Base-by-base conservation (phyloP, 37 sponge, comb jelly and placozoan genomes). In the Aphrocallistes beatrix region DNA sequence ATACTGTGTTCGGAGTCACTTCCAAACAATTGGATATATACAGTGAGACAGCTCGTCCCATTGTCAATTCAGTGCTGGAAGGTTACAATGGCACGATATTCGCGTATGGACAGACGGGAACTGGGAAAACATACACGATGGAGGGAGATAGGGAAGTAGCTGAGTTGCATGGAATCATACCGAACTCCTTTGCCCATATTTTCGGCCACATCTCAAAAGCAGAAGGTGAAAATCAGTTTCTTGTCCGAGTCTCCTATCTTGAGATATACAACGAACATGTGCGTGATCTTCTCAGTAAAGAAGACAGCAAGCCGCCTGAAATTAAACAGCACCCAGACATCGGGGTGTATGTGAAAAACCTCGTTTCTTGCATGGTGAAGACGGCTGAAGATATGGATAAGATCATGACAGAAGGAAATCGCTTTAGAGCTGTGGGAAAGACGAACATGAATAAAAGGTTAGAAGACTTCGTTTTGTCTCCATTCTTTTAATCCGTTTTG, bases 191-290 rank as follows among this genome's bases (percentile, higher is more conserved):
- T 86, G 99, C 99, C 23, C 99, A 98, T 84, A 83, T 90, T 16
- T 91, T 94, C 51, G 88, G 88, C 0, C 86, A 88, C 39, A 94
- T 98, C 36, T 88, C 91, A 30, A 91, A 94, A 47, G 87, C 90
- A 37, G 89, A 88, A 39, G 93, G 91, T 38, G 94, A 95, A 51
- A 85, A 84, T 9, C 86, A 86, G 90, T 98, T 98, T 86, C 89
- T 98, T 0, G 99, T 98, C 0, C 87, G 95, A 10, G 93, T 94
- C 45, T 94, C 95, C 8, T 98, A 98, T 82, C 89, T 98, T 38
- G 95, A 98, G 86, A 93, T 98, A 19, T 98, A 98, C 87, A 98
- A 98, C 88, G 99, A 98, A 51, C 92, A 95, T n/a, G 94, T 98
- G 0, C 28, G 95, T 34, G 99, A 98, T 85, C 82, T 98, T 25